Evolutionary conservation across 2,797 vertebrate species (phyloP).

Genomic region (Peromyscus aztecus): DNA sequence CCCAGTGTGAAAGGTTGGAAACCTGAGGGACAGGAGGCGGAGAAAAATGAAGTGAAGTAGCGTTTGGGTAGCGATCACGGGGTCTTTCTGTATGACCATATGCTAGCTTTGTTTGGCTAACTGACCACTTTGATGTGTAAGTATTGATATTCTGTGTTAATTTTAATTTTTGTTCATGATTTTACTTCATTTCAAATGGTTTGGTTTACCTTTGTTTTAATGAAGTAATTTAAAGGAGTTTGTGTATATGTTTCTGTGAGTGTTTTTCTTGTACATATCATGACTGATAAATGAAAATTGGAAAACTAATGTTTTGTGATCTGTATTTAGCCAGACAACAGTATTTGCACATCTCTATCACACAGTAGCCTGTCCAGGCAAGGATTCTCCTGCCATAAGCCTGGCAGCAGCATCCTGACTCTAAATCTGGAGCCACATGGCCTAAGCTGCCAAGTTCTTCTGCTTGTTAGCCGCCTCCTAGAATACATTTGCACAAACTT

Average conservation of each 20-base stretch:
- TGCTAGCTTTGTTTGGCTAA: conserved; percentile 50
- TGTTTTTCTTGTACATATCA: conserved; percentile 70
- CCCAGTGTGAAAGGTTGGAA: conserved; percentile 75
- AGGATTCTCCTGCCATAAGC: no score
- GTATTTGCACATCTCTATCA: background rate
- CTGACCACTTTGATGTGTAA: conserved; percentile 9
- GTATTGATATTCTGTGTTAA: conserved; percentile 51
- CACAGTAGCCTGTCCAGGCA: background rate
- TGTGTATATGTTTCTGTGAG: conserved; percentile 54
- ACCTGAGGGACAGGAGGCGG: conserved; percentile 4
- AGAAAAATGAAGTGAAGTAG: background rate
- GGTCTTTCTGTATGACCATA: conserved; percentile 53
- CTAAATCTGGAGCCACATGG: background rate
- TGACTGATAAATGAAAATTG: conserved; percentile 77
- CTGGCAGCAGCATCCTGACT: background rate
- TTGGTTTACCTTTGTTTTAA: conserved; percentile 74
- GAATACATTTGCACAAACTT: background rate
- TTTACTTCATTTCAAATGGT: conserved; percentile 26
- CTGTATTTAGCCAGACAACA: conserved; percentile 60
- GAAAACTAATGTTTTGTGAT: conserved; percentile 71
- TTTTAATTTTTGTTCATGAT: conserved; percentile 67
- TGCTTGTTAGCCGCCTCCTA: background rate
- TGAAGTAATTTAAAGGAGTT: conserved; percentile 73
- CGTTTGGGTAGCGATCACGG: background rate
- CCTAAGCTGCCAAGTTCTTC: background rate